Evolutionary conservation across 2,888 invertebrate species (phyloP).

Genomic region (Heliothis peltigera): DNA sequence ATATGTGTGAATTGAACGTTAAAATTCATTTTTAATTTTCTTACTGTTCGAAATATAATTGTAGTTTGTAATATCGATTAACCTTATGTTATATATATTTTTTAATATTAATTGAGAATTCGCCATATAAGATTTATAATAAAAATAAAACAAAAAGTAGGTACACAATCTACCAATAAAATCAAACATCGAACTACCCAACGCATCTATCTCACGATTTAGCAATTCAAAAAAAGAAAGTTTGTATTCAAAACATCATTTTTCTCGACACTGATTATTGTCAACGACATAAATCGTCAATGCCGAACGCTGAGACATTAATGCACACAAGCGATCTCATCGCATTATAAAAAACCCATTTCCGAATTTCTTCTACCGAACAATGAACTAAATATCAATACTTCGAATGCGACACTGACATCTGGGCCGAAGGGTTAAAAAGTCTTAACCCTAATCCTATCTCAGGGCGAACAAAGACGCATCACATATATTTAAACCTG

Average conservation of each 20-base stretch:
- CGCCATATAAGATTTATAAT: not conserved
- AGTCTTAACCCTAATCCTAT: conserved; percentile 86
- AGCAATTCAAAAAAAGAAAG: conserved; percentile 56
- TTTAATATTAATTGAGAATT: not conserved
- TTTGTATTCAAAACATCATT: conserved; percentile 64
- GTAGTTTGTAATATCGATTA: not conserved
- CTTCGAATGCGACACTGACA: conserved; percentile 81
- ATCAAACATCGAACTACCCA: conserved; percentile 7
- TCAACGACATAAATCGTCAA: conserved; percentile 65
- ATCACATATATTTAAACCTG: conserved; percentile 86
- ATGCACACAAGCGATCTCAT: conserved; percentile 70
- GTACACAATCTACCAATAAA: not conserved
- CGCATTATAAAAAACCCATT: conserved; percentile 83
- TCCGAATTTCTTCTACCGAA: conserved; percentile 76
- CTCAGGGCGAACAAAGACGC: conserved; percentile 75
- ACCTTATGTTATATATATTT: not conserved
- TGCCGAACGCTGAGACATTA: conserved; percentile 69
- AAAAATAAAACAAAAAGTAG: not conserved
- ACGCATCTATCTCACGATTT: conserved; percentile 46
- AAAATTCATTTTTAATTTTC: not conserved
- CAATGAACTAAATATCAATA: conserved; percentile 82
- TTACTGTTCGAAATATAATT: not conserved
- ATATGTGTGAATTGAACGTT: not conserved
- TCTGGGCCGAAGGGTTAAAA: conserved; percentile 77
- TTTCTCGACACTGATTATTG: conserved; percentile 64